Evolutionary conservation across 2,888 invertebrate genomes (phyloP).

Genomic region (Tiphia femorata): DNA sequence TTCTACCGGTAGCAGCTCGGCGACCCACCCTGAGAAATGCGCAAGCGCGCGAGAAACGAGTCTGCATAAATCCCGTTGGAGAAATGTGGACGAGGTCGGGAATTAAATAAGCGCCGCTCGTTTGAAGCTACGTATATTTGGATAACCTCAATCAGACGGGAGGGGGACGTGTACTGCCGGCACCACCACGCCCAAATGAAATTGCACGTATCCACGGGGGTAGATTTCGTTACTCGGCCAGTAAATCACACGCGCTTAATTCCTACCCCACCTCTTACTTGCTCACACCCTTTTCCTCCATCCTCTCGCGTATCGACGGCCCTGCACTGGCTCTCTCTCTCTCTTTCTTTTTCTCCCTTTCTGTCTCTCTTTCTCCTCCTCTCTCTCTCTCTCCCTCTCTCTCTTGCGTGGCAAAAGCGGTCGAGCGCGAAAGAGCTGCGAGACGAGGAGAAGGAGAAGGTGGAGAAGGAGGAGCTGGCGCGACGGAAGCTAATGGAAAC

Average conservation of each 20-base stretch:
- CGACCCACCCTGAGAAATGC: too few species aligned
- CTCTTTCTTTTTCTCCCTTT: too few species aligned
- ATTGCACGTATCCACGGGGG: neutral
- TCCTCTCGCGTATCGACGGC: neutral
- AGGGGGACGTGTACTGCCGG: neutral
- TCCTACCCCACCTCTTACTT: slow-evolving; percentile 4
- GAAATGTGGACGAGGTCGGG: slow-evolving; percentile 3
- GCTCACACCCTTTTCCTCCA: neutral
- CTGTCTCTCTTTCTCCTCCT: too few species aligned
- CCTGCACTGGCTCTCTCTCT: too few species aligned
- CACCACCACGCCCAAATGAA: neutral
- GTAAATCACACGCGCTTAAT: slow-evolving; percentile 21
- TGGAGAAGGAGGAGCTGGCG: neutral
- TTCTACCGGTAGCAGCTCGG: too few species aligned
- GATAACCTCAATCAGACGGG: slow-evolving; percentile 11
- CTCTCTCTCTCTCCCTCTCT: too few species aligned
- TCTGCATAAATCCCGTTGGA: neutral
- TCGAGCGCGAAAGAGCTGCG: neutral
- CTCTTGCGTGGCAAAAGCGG: slow-evolving; percentile 6
- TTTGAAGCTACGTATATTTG: slow-evolving; percentile 11
- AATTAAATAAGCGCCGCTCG: slow-evolving; percentile 12
- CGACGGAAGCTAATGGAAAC: slow-evolving; percentile 10
- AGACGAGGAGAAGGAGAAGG: neutral
- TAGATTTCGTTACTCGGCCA: neutral
- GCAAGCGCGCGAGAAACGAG: neutral